Evolutionary conservation across 2,113 vertebrate genomes (phyloP).

Genomic region (Phrynosoma blainvillii): DNA sequence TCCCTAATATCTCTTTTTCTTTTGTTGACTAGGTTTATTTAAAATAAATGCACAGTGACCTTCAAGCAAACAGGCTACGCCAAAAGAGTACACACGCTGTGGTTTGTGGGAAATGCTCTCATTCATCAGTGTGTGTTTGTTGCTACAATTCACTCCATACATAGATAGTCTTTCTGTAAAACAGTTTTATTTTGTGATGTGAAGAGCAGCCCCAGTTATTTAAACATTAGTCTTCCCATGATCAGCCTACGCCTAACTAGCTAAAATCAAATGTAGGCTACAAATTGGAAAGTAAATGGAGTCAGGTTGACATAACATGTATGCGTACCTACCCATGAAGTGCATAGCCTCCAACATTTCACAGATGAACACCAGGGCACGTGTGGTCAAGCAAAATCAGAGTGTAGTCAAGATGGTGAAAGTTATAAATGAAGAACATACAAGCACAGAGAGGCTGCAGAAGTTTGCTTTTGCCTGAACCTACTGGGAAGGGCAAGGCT

Average conservation of each 20-base stretch:
- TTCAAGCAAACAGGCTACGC: slow-evolving; percentile 20
- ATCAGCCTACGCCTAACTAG: background rate
- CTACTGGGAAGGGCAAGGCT: no score
- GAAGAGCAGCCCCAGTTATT: background rate
- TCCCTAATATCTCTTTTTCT: background rate
- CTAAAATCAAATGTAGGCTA: background rate
- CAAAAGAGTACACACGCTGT: slow-evolving; percentile 20
- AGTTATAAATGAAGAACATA: no score
- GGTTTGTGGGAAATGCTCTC: slow-evolving; percentile 16
- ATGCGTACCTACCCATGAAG: background rate
- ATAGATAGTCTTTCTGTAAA: slow-evolving; percentile 31
- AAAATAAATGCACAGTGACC: slow-evolving; percentile 10
- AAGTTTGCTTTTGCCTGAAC: no score
- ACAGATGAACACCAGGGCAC: no score
- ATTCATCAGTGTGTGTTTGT: slow-evolving; percentile 13
- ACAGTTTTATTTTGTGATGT: background rate
- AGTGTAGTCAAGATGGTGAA: no score
- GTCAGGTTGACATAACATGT: background rate
- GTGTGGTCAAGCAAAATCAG: no score
- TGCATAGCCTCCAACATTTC: no score
- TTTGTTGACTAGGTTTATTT: slow-evolving; percentile 2
- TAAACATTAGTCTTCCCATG: background rate
- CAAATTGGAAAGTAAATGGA: background rate
- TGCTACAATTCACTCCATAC: background rate
- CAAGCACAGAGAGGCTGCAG: no score